These are phyloP conservation scores for Corticium candelabrum DNA, from an alignment of 37 sponge, comb jelly and placozoan species.

Conservation along the genomic window DNA sequence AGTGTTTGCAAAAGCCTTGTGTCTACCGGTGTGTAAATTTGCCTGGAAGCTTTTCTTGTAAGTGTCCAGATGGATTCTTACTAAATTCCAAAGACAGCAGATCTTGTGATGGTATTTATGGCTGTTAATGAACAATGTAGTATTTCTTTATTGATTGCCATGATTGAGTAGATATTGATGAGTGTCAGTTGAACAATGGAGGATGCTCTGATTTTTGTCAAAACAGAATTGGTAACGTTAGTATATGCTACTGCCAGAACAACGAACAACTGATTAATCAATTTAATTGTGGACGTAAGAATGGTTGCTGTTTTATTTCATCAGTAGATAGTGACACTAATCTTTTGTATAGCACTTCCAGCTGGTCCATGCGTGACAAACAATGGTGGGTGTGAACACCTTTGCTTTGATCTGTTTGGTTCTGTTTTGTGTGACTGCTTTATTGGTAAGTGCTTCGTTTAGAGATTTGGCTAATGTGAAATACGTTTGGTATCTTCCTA, in stretches of 20 bases:
- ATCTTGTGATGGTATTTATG: neutral
- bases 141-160: too few species aligned
- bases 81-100: neutral
- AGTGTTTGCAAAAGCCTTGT: neutral
- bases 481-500: too few species aligned
- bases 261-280: too few species aligned
- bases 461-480: too few species aligned
- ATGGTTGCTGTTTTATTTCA: too few species aligned
- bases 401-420: neutral
- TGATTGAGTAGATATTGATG: conserved; percentile 9
- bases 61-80: neutral
- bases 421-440: neutral
- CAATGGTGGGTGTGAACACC: conserved; percentile 3
- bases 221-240: neutral
- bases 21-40: neutral
- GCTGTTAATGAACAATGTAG: too few species aligned
- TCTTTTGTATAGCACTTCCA: neutral
- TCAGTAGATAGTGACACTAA: too few species aligned
- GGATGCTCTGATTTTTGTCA: neutral
- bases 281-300: too few species aligned
- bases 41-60: neutral
- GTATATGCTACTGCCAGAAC: too few species aligned
- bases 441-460: neutral
- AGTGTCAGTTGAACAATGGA: neutral
- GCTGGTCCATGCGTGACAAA: neutral